Evolutionary conservation across 2,113 vertebrate genomes (phyloP).

Genomic region (Anseranas semipalmata): DNA sequence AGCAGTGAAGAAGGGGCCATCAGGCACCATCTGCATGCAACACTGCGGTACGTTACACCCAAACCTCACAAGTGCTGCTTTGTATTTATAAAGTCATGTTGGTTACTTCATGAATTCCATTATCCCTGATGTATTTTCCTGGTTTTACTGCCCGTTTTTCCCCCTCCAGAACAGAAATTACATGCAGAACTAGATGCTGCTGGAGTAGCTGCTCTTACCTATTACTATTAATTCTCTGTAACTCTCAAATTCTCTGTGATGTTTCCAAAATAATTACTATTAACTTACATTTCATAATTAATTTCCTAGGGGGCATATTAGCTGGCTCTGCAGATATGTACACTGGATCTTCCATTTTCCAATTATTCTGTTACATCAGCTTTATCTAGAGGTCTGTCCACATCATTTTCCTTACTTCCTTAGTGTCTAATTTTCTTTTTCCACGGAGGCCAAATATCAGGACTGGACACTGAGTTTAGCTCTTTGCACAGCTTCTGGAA

Average conservation of each 20-base stretch:
- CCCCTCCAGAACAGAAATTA: background rate
- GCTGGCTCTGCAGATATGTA: background rate
- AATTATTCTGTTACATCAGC: background rate
- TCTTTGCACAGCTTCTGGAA: background rate
- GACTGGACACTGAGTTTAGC: background rate
- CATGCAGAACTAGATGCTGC: background rate
- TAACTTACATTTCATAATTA: conserved; percentile 33
- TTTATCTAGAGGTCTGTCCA: background rate
- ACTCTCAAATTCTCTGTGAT: background rate
- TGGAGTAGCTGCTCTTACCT: background rate
- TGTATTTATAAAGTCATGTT: background rate
- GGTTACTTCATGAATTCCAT: background rate
- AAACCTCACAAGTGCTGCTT: background rate
- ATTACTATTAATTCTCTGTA: background rate
- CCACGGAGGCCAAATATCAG: background rate
- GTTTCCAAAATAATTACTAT: conserved; percentile 50
- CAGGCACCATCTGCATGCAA: background rate
- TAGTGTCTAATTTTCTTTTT: background rate
- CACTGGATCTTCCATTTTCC: background rate
- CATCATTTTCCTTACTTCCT: background rate
- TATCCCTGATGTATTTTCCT: background rate
- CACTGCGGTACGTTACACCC: background rate
- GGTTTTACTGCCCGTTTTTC: background rate
- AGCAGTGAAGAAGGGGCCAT: background rate
- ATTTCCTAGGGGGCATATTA: conserved; percentile 4